Percentiles rank a stretch among this genome's conserved stretches.
Evolutionary conservation across 1,140 invertebrate species (phyloP).

Genomic region (Listronotus bonariensis): DNA sequence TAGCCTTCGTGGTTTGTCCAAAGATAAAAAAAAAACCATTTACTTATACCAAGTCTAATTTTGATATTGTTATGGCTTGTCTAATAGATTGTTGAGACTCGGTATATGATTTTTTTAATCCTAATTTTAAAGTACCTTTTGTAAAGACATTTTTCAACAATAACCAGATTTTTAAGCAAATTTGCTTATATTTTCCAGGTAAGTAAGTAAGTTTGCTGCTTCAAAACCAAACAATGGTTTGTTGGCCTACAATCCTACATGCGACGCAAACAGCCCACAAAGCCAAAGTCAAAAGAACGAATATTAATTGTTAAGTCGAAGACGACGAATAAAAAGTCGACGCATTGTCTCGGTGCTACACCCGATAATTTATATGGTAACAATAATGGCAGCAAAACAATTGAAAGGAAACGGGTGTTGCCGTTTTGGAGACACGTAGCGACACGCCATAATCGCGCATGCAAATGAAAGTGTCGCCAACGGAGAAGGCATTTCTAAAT

Average conservation of each 20-base stretch:
- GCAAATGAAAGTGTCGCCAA: slow-evolving; percentile 14
- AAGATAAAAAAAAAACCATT: too few species aligned
- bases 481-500: too few species aligned
- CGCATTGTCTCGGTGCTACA: slow-evolving; percentile 31
- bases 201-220: too few species aligned
- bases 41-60: too few species aligned
- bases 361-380: slow-evolving; percentile 37
- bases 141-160: too few species aligned
- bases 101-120: too few species aligned
- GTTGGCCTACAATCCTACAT: slow-evolving; percentile 24
- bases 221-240: slow-evolving; percentile 9
- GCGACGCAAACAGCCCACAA: background rate
- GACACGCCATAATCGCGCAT: slow-evolving; percentile 25
- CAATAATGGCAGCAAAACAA: slow-evolving; percentile 37
- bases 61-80: too few species aligned
- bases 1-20: too few species aligned
- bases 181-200: too few species aligned
- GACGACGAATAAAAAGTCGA: slow-evolving; percentile 33
- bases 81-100: too few species aligned
- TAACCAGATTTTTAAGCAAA: too few species aligned
- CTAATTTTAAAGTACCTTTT: too few species aligned
- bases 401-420: slow-evolving; percentile 37
- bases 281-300: slow-evolving; percentile 24
- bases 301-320: slow-evolving; percentile 37
- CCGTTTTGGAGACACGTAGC: slow-evolving; percentile 36